Base-by-base conservation (phyloP, 1,140 invertebrate species). In the Caenorhabditis latens region DNA sequence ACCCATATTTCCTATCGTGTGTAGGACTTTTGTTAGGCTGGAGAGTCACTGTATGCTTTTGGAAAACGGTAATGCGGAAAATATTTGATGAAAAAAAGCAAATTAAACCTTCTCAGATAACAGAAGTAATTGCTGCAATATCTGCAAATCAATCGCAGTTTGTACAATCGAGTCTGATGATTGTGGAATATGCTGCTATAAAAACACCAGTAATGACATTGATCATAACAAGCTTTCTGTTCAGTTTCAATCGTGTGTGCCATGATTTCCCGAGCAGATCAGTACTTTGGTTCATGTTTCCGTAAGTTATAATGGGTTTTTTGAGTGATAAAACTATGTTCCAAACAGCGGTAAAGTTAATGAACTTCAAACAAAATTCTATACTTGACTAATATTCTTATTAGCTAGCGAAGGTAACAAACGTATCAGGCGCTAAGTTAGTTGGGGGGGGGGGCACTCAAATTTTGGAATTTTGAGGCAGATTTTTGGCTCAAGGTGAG, bases 241-340 rank as follows among this genome's bases (percentile, higher is more conserved):
- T 86, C 63, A 96, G 96, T 92, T 94, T 95, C 0, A 95, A 96
- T 91, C 94, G 95, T 88, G 95, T 96, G 85, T 93, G 95, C 82
- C 93, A 95, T 65, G 95, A 95, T 89, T 95, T 96, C 93, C 95
- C 95, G 46, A 91, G 95, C 9, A 93, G 96, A 63, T 95, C 95
- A 90, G 95, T 96, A 88, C 94, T 96, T 88, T 96, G 96, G 91
- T 93, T 98, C 14, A 95, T 95, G 91, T 97, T 96, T 94, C 96
- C 96, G 96, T 97, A 94, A 96, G 96, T 96, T 93, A 91, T 83
- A 32, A 32, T 32, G 32, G 32, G 75, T 71, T 86, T 82, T 84
- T 50, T 75, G 42, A 5, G 58, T 11, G 4, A 4, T 24, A 0
- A 5, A 7, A 21, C 24, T 55, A 53, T 53, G 0, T 53, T 16